Evolutionary conservation across 2,113 vertebrate genomes (phyloP), one percentile per base, ranked within the genome.

Genomic region (Edolisoma coerulescens): DNA sequence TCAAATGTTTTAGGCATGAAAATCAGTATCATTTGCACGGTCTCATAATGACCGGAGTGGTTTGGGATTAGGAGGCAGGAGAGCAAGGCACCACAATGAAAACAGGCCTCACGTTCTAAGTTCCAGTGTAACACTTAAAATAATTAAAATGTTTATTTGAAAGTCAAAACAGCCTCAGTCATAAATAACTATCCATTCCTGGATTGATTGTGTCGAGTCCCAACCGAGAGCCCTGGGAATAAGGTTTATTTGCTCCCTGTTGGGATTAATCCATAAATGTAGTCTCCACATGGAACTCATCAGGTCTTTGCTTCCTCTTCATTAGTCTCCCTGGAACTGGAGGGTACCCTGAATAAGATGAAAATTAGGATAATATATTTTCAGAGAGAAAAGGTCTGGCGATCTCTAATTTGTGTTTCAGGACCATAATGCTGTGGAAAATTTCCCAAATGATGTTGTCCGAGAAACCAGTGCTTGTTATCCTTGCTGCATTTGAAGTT

Each of bases 211-310:
- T 54, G 68, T 30, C 1, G 70, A 92, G 61, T 82, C 89, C 82
- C 77, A 57, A 5, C 70, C 0, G 50, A 92, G 96, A 87, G 89
- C 96, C 90, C 94, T 89, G 95, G 96, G 95, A 97, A 97, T 78
- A 92, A 95, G 96, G 92, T 95, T 91, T 92, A 96, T 97, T 97
- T 97, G 91, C 94, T 97, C 96, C 95, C 97, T 97, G 96, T 97
- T 97, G 97, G 97, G 89, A 97, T 97, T 97, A 97, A 97, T 98
- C 96, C 96, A 93, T 97, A 97, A 97, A 97, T 88, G 93, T 95
- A 97, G 53, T 91, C 97, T 97, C 97, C 95, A 76, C 91, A 90
- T 96, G 96, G 96, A 97, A 95, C 90, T 95, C 95, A 96, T 97
- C 95, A 95, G 93, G 80, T 96, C 93, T 96, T 96, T 89, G 90